Evolutionary conservation across 30 jellyfish, hydroid and myxozoan species (phyloP).

Genomic region (Haliclystus octoradiatus): DNA sequence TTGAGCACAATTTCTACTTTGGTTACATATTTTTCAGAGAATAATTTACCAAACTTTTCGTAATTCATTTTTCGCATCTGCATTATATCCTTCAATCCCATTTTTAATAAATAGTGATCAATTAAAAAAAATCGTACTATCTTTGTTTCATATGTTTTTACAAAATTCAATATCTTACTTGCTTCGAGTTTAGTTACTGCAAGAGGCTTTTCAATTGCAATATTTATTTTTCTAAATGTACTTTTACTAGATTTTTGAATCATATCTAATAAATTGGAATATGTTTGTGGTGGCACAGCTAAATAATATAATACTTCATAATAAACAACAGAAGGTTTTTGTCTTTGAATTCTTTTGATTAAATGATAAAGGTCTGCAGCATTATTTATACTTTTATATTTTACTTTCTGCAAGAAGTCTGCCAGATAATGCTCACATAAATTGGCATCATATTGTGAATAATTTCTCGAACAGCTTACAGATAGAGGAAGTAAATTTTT

Average conservation of each 20-base stretch:
- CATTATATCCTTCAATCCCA: constrained; percentile 28
- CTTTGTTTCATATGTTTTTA: constrained; percentile 8
- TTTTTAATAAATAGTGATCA: constrained; percentile 59
- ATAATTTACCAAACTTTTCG: constrained; percentile 1
- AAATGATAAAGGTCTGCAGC: constrained; percentile 9
- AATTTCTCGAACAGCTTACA: background rate
- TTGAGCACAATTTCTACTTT: constrained; percentile 50
- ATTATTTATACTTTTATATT: background rate
- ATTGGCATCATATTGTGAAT: background rate
- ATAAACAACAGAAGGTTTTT: background rate
- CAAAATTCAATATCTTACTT: too few species aligned
- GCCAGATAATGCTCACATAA: background rate
- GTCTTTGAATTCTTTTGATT: background rate
- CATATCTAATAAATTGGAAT: constrained; percentile 12
- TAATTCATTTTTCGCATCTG: constrained; percentile 22
- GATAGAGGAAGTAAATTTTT: background rate
- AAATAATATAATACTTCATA: constrained; percentile 15
- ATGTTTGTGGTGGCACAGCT: constrained; percentile 66
- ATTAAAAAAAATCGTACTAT: constrained; percentile 26
- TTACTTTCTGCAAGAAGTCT: background rate
- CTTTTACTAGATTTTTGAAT: background rate
- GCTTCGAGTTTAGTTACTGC: constrained; percentile 9
- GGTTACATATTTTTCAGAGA: constrained; percentile 13
- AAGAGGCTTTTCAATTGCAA: constrained; percentile 67
- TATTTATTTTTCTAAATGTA: background rate